Evolutionary conservation across 2,797 vertebrate species (phyloP).

Genomic region (Sebastes kiyomatsui): DNA sequence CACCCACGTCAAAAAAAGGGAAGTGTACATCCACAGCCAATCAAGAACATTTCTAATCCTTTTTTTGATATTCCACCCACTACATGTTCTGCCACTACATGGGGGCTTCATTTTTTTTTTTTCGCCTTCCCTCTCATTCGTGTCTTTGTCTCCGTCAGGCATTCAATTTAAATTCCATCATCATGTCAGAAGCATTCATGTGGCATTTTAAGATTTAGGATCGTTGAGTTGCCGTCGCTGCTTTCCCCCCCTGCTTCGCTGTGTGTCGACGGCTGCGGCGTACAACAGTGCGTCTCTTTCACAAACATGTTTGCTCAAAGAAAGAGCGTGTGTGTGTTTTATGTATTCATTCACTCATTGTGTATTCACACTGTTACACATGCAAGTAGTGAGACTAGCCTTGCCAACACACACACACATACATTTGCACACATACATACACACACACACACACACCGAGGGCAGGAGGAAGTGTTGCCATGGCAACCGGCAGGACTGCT

Average conservation of each 20-base stretch:
- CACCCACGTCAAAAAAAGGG: constrained; percentile 43
- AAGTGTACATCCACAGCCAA: constrained; percentile 39
- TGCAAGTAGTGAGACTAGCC: constrained; percentile 54
- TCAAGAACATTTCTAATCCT: constrained; percentile 65
- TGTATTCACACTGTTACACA: constrained; percentile 68
- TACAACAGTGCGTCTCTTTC: constrained; percentile 44
- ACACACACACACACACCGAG: constrained; percentile 24
- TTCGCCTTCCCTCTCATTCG: not conserved
- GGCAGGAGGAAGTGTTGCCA: constrained; percentile 86
- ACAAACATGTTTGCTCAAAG: constrained; percentile 55
- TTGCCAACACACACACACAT: constrained; percentile 13
- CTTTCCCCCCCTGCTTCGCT: not conserved
- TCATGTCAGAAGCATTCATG: constrained; percentile 3
- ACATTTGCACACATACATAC: constrained; percentile 29
- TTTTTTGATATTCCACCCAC: constrained; percentile 73
- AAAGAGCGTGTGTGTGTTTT: constrained; percentile 41
- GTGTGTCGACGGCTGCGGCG: constrained; percentile 4
- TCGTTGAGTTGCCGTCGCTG: not conserved
- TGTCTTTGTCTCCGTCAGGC: constrained; percentile 30
- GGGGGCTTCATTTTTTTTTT: not conserved
- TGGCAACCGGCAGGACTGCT: constrained; percentile 84
- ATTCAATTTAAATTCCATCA: constrained; percentile 28
- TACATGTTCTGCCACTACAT: constrained; percentile 44
- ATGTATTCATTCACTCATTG: constrained; percentile 66
- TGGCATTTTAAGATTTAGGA: constrained; percentile 25